Evolutionary conservation across 92 coral and sea anemone species (phyloP), one percentile per base, ranked within the genome.

Genomic region (Virgularia gustaviana): DNA sequence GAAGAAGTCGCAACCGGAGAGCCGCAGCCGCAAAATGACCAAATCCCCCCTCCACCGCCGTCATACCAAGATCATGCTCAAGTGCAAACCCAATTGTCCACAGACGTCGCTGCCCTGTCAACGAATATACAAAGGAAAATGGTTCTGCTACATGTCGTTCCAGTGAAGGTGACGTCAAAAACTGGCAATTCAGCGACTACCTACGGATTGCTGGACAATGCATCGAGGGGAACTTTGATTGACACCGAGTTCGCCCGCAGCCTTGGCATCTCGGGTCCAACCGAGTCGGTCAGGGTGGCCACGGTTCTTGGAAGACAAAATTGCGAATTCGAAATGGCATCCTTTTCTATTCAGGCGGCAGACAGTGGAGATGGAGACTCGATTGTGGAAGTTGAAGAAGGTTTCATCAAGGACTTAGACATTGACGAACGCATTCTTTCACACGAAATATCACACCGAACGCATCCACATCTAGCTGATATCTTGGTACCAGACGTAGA

Each of bases 61-160:
- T 16, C 1, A 1, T 16, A 1, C 20, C 2, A 43, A 16, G 1
- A 4, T 43, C n/a, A n/a, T n/a, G n/a, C n/a, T n/a, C n/a, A n/a
- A n/a, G n/a, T n/a, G n/a, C n/a, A n/a, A n/a, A n/a, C n/a, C n/a
- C n/a, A n/a, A n/a, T n/a, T n/a, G n/a, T n/a, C n/a, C n/a, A n/a
- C n/a, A n/a, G n/a, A n/a, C n/a, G n/a, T n/a, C n/a, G n/a, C n/a
- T n/a, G n/a, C n/a, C n/a, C n/a, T n/a, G n/a, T n/a, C n/a, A n/a
- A n/a, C n/a, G n/a, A 43, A 43, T 43, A 22, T 16, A 43, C 51
- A 0, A 43, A 43, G 51, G 63, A 23, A 9, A 56, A 56, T 23
- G 63, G 80, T 80, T 9, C 65, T 79, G 12, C 65, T 79, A 12
- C 81, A 81, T 33, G 77, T 81, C 6, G 81, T 81, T 13, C 86